Evolutionary conservation across 2,888 invertebrate species (phyloP).

Genomic region (Andrena chrysosceles): DNA sequence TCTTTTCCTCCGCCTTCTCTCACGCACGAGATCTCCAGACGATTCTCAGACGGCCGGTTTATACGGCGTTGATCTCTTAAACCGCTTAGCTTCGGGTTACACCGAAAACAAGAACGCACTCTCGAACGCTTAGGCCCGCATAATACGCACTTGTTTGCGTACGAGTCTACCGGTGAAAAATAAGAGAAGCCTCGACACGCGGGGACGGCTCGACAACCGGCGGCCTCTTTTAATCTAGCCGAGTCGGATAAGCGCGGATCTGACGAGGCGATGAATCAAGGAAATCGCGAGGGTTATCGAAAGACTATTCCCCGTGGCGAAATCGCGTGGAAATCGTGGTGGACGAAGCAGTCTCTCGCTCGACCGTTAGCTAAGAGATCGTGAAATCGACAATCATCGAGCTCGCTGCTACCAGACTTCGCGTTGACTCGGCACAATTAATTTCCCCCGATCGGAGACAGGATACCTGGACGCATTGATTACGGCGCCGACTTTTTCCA

Average conservation of each 20-base stretch:
- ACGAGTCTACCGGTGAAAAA: constrained; percentile 56
- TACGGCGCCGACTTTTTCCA: constrained; percentile 34
- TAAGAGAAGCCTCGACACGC: constrained; percentile 51
- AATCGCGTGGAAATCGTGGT: neutral
- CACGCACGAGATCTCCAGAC: constrained; percentile 76
- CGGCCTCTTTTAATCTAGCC: constrained; percentile 13
- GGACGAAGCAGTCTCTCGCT: no score
- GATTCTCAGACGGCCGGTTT: constrained; percentile 81
- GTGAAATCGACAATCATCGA: constrained; percentile 12
- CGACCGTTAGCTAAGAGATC: constrained; percentile 24
- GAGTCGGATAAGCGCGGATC: neutral
- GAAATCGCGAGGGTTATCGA: no score
- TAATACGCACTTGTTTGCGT: constrained; percentile 82
- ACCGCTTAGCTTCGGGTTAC: constrained; percentile 85
- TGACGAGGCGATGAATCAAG: neutral
- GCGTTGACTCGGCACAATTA: constrained; percentile 29
- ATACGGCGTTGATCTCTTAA: constrained; percentile 83
- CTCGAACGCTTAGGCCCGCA: constrained; percentile 80
- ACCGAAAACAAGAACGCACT: constrained; percentile 84
- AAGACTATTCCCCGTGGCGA: neutral
- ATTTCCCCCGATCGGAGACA: neutral
- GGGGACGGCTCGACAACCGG: neutral
- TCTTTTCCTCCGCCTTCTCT: constrained; percentile 53
- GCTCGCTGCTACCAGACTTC: constrained; percentile 19
- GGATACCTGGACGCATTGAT: constrained; percentile 25